Base-by-base conservation (phyloP, 2,888 invertebrate genomes). In the Lypha dubia region DNA sequence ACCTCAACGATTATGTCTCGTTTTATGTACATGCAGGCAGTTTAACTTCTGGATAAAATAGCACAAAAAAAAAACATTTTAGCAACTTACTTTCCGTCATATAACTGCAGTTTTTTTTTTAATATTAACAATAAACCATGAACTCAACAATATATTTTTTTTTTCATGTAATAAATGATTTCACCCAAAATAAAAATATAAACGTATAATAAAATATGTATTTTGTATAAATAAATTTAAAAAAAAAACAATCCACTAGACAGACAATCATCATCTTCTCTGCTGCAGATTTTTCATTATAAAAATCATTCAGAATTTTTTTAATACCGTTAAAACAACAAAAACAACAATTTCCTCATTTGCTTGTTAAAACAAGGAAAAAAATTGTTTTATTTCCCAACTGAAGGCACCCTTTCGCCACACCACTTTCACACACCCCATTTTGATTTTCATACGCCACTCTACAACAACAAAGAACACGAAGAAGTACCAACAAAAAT, bases 221-320 rank as follows among this genome's bases (percentile, higher is more conserved):
- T n/a, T n/a, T 65, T 53, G 58, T 49, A 67, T 68, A 73, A 73
- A 79, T 65, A 79, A 71, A 68, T 60, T n/a, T n/a, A n/a, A n/a
- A 68, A 63, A 83, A 44, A 53, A 77, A 49, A 62, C 68, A 77
- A 79, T 79, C 75, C 75, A 84, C 81, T 81, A 84, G 84, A 81
- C 77, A 84, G n/a, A n/a, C n/a, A n/a, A n/a, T n/a, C n/a, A 80
- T 84, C 80, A 84, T 76, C 84, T 71, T 77, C 77, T 79, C 68
- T 77, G 79, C 77, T 77, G 70, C 70, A 63, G 77, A 70, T 46
- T 84, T 84, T 84, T 79, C 77, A 81, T 81, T 65, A 65, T 75
- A 74, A 84, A n/a, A 81, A 77, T 81, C 84, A 74, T 81, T 81
- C 74, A 46, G 46, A 41, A 60, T 5, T 58, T 41, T 63, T 56